Conservation (phyloP, 2,888 invertebrate genomes). For the Athalia cordata region DNA sequence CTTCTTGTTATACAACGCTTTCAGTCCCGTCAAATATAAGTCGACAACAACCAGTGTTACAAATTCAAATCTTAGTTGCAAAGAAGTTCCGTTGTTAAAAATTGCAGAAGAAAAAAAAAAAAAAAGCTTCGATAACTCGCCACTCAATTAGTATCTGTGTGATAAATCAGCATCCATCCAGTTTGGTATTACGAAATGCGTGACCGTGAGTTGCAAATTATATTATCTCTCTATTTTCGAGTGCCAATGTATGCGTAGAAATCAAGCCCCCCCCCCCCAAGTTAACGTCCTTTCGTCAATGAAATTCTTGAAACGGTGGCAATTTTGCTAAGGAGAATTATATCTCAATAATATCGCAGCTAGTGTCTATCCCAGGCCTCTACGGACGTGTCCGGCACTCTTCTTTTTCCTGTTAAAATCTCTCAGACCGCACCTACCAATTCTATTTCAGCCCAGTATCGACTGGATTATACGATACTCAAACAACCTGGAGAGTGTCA, state of each 20-base stretch:
- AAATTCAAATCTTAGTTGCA: no score
- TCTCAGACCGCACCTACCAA: slow-evolving; percentile 49
- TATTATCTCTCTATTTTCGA: no score
- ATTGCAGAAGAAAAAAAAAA: no score
- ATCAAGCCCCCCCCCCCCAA: slow-evolving; percentile 2
- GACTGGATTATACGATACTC: slow-evolving; percentile 72
- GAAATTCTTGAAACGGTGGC: slow-evolving; percentile 10
- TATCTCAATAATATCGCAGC: slow-evolving; percentile 8
- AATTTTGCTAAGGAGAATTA: background rate
- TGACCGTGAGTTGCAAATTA: background rate
- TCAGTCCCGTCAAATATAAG: no score
- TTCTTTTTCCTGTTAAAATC: slow-evolving; percentile 45
- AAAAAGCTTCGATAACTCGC: no score
- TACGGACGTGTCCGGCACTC: slow-evolving; percentile 52
- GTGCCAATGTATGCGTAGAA: slow-evolving; percentile 21
- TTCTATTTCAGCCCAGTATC: slow-evolving; percentile 72
- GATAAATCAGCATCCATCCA: no score
- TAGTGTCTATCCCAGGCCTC: slow-evolving; percentile 19
- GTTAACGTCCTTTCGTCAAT: background rate
- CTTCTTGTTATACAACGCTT: no score
- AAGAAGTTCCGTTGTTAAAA: no score
- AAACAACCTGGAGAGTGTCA: slow-evolving; percentile 72
- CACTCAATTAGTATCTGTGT: no score
- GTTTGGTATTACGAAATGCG: background rate
- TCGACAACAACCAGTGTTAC: no score